Evolutionary conservation across 2,797 vertebrate species (phyloP), one percentile per base, ranked within the genome.

Genomic region (Lithobates sylvaticus): DNA sequence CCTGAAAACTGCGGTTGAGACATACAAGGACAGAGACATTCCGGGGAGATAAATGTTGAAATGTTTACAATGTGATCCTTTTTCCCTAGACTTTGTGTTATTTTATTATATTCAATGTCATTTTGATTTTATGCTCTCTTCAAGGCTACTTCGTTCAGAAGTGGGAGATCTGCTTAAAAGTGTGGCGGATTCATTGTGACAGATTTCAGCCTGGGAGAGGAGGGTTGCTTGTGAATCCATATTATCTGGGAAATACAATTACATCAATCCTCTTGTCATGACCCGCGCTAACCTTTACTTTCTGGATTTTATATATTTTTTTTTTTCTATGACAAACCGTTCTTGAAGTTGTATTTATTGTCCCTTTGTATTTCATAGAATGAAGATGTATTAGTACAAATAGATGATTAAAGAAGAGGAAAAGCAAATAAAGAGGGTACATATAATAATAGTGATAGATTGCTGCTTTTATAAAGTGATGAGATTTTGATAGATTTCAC

Each of bases 21-120:
- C 88, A 3, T 50, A 83, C 94, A 94, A 95, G 93, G 94, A 91
- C 93, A 91, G 90, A 92, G 92, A 92, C 92, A 94, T 93, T 94
- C 91, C 93, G 90, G 70, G 3, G 88, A 91, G 93, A 95, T 94
- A 94, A 93, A 92, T 90, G 91, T 88, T 90, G 89, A 84, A 83
- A 88, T 89, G 91, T 91, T 91, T 92, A 91, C 89, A 88, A 29
- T 89, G 90, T 88, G 88, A 93, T 93, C 89, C 88, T 90, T 86
- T 90, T 92, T 94, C 93, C 92, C 94, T 93, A 94, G 92, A 88
- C 90, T 90, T 91, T 85, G 44, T 92, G 92, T 90, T 90, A 84
- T 91, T 93, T 93, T 91, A 93, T 94, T 94, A 93, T 84, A 91
- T 88, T 93, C 93, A 93, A 94, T 92, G 93, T 86, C 93, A 93